Base-by-base conservation (phyloP, 2,888 invertebrate species). In the Desoria tigrina region DNA sequence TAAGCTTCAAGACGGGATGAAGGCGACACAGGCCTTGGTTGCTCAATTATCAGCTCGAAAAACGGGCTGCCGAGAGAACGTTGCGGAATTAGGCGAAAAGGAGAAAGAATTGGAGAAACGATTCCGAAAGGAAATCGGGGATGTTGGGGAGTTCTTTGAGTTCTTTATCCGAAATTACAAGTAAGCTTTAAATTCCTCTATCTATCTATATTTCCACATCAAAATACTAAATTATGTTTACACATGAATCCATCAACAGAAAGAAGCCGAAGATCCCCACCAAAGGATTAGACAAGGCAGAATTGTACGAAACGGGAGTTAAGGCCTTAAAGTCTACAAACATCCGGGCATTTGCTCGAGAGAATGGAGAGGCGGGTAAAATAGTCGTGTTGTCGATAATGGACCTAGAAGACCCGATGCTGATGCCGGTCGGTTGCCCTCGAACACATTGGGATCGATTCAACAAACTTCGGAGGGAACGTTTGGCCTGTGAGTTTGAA, bases 391-490 rank as follows among this genome's bases (percentile, higher is more conserved):
- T 68, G 49, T 65, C 73, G 18, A 45, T 76, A 23, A 45, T 72
- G 21, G 74, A 76, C 57, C 53, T 74, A 9, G 74, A 76, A 55
- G 71, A 74, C 42, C 67, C 76, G 1, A 66, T 74, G 58, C 66
- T 71, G 42, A 74, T 67, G 63, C 76, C 76, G 1, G 63, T 64
- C 37, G 74, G 74, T 6, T 76, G 74, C 55, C 73, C 76, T 1
- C 50, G 74, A 6, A 64, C 72, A 0, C 66, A 66, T 18, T 76
- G 76, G 76, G 74, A 76, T 28, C 60, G 69, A 24, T 76, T 74
- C 57, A 66, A 64, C 18, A 37, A 51, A 45, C 42, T 76, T 1
- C 61, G 76, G 26, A 55, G 68, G 26, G 69, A 76, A 21, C 68
- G 72, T n/a, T 54, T 74, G 3, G 39, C 71, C 4, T 72, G 67